Percentiles rank a stretch among this genome's conserved stretches.
Evolutionary conservation across 2,797 vertebrate species (phyloP).

Genomic region (Parambassis ranga): DNA sequence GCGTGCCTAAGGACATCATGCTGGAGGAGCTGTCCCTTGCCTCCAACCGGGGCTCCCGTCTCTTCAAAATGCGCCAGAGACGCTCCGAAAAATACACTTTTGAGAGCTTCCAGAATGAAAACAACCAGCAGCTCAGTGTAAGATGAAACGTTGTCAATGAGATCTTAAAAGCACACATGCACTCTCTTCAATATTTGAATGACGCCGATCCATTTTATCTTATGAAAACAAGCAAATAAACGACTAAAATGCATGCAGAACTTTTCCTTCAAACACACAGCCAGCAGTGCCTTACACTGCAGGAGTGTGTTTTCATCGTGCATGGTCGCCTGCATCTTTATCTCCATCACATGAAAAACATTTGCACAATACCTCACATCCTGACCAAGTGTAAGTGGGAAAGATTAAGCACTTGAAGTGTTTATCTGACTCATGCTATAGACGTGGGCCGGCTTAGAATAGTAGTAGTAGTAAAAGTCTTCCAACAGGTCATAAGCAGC

Average conservation of each 20-base stretch:
- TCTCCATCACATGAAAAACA: constrained; percentile 20
- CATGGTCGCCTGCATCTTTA: not conserved
- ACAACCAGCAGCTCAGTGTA: constrained; percentile 85
- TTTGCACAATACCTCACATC: constrained; percentile 36
- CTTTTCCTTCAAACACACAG: not conserved
- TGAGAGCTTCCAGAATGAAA: constrained; percentile 88
- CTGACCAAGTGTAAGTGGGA: constrained; percentile 20
- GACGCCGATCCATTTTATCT: too few species aligned
- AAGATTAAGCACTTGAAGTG: constrained; percentile 43
- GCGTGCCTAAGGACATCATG: constrained; percentile 94
- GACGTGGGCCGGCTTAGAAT: not conserved
- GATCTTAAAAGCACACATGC: not conserved
- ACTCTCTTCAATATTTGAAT: too few species aligned
- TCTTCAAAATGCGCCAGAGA: constrained; percentile 95
- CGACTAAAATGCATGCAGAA: too few species aligned
- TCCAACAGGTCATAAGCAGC: constrained; percentile 29
- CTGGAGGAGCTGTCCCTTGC: constrained; percentile 91
- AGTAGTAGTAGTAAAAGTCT: constrained; percentile 23
- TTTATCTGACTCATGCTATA: constrained; percentile 44
- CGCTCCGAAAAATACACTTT: constrained; percentile 97
- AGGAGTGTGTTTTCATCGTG: constrained; percentile 1
- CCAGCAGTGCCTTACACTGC: not conserved
- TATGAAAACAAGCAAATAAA: too few species aligned
- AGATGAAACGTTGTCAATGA: constrained; percentile 51
- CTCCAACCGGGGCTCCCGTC: constrained; percentile 91